These are phyloP conservation scores for Misgurnus mizolepis DNA, from an alignment of 2,113 vertebrate genomes.

Conservation along the genomic window DNA sequence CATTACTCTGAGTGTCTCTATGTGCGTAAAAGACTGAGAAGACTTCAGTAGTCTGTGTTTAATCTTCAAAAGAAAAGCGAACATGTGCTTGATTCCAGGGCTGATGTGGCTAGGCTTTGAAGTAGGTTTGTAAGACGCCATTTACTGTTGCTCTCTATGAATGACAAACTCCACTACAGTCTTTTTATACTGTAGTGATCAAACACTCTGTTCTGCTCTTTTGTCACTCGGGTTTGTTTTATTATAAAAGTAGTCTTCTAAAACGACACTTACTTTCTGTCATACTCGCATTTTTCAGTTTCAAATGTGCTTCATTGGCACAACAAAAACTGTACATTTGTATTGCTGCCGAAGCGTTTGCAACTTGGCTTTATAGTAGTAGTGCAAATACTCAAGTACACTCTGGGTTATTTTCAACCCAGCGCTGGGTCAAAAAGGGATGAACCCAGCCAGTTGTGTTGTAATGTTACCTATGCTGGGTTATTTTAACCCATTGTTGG, in stretches of 20 bases:
- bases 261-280: background rate
- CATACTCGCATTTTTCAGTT: background rate
- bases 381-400: no score
- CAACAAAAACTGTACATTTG: background rate
- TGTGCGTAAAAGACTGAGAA: background rate
- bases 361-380: no score
- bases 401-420: no score
- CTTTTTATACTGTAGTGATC: conserved; percentile 2
- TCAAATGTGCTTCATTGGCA: background rate
- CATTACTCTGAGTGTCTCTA: no score
- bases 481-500: no score
- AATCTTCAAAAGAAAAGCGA: conserved; percentile 11
- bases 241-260: background rate
- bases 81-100: background rate
- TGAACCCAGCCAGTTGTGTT: no score
- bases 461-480: no score
- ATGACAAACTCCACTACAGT: conserved; percentile 10
- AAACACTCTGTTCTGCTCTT: conserved; percentile 10
- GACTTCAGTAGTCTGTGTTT: conserved; percentile 18
- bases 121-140: background rate
- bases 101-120: background rate
- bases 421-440: no score
- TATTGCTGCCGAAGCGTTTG: background rate
- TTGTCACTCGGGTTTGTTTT: background rate
- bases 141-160: conserved; percentile 18